Conservation (phyloP, 2,113 vertebrate species). For the Brachypteracias leptosomus region DNA sequence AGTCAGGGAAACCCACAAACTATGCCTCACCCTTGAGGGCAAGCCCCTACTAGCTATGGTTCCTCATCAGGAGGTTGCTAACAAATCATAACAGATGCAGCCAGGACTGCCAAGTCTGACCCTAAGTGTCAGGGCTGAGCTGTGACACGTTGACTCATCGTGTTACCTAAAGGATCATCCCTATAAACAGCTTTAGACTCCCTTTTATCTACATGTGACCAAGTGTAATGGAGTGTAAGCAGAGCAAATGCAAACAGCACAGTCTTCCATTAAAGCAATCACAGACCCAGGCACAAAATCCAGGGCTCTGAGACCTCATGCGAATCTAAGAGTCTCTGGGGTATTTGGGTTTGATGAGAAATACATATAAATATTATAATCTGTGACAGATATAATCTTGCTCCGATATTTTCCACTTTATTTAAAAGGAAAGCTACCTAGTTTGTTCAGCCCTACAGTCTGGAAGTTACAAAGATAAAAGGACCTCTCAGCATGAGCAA, state of each 20-base stretch:
- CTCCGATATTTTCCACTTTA: constrained; percentile 2
- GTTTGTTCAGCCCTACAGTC: background rate
- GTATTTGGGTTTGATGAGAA: constrained; percentile 10
- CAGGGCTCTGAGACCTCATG: background rate
- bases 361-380: constrained; percentile 35
- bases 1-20: background rate
- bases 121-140: background rate
- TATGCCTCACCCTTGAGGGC: background rate
- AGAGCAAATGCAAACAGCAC: background rate
- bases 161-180: background rate
- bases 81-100: background rate
- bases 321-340: background rate
- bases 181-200: background rate
- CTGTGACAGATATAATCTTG: constrained; percentile 23
- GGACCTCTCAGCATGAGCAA: constrained; percentile 1
- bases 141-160: background rate
- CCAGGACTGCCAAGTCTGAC: background rate
- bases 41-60: background rate
- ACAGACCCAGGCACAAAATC: background rate
- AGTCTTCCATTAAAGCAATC: background rate
- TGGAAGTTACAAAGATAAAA: constrained; percentile 43
- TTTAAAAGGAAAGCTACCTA: constrained; percentile 40
- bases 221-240: background rate
- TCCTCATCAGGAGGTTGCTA: background rate
- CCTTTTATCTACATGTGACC: background rate